These are phyloP conservation scores for Hylomyscus alleni DNA, from an alignment of 2,797 vertebrate species.

Conservation along the genomic window DNA sequence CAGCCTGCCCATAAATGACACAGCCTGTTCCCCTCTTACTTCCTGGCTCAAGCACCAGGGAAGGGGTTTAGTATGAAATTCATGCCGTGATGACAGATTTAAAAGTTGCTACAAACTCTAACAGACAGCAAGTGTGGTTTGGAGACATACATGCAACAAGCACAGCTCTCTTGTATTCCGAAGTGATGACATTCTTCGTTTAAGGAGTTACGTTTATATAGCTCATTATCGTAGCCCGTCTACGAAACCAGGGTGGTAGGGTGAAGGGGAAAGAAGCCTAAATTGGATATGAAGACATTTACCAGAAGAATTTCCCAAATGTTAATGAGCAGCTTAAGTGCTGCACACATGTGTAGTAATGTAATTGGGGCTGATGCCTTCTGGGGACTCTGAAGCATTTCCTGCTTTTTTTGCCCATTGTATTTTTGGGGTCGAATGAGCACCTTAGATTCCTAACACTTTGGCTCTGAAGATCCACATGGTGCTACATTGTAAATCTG, in stretches of 20 bases:
- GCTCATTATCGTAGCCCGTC: constrained; percentile 90
- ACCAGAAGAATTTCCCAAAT: constrained; percentile 86
- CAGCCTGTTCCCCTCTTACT: constrained; percentile 91
- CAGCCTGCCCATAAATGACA: constrained; percentile 92
- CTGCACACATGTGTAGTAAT: constrained; percentile 80
- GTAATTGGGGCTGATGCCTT: constrained; percentile 86
- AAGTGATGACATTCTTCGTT: constrained; percentile 98
- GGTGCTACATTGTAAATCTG: constrained; percentile 90
- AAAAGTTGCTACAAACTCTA: constrained; percentile 97
- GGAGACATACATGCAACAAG: constrained; percentile 94
- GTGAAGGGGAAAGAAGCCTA: constrained; percentile 87
- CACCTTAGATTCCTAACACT: constrained; percentile 86
- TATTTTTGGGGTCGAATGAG: constrained; percentile 85
- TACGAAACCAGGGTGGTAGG: constrained; percentile 86
- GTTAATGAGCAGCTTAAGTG: constrained; percentile 86
- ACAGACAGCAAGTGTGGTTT: constrained; percentile 95
- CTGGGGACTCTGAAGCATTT: constrained; percentile 83
- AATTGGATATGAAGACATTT: constrained; percentile 90
- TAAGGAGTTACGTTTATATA: constrained; percentile 94
- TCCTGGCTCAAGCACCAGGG: constrained; percentile 90
- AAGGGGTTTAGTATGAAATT: constrained; percentile 92
- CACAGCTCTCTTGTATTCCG: constrained; percentile 92
- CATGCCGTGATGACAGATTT: constrained; percentile 99
- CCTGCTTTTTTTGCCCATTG: constrained; percentile 80
- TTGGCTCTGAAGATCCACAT: constrained; percentile 86